These are phyloP conservation scores for Xenopus petersii DNA, from an alignment of 2,797 vertebrate species.

Conservation along the genomic window DNA sequence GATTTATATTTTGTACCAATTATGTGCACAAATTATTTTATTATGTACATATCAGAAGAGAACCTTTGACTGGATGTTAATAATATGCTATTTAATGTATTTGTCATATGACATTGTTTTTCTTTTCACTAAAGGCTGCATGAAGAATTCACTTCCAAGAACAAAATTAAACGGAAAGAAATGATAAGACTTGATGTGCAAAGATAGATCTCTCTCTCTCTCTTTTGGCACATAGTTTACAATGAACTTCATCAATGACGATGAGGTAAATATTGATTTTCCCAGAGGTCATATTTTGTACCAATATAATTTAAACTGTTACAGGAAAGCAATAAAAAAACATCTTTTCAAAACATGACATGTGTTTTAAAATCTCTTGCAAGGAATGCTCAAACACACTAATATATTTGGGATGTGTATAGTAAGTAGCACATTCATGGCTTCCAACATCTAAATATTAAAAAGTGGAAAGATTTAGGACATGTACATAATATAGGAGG, in stretches of 20 bases:
- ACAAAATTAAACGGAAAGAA: background rate
- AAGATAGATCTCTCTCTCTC: background rate
- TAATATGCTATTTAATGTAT: too few species aligned
- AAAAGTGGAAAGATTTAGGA: too few species aligned
- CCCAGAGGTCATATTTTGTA: conserved; percentile 21
- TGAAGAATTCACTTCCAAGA: too few species aligned
- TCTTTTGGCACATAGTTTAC: conserved; percentile 15
- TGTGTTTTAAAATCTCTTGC: conserved; percentile 14
- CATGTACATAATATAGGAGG: too few species aligned
- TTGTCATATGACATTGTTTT: too few species aligned
- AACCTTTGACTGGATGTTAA: too few species aligned
- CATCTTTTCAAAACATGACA: conserved; percentile 14
- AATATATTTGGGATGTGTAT: background rate
- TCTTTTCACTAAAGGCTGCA: too few species aligned
- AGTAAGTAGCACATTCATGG: too few species aligned
- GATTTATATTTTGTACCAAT: too few species aligned
- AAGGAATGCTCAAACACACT: conserved; percentile 10
- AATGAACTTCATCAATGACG: conserved; percentile 23
- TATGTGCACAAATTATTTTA: too few species aligned
- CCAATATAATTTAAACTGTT: conserved; percentile 32
- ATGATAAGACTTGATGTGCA: conserved; percentile 12
- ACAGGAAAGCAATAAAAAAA: conserved; percentile 26
- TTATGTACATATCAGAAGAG: too few species aligned
- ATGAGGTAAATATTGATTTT: conserved; percentile 29
- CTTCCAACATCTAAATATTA: too few species aligned